A percentile compares a stretch with the other conserved stretches of the same genome.
Evolutionary conservation across 1,140 invertebrate species (phyloP).

Genomic region (Camponotus vicinus): DNA sequence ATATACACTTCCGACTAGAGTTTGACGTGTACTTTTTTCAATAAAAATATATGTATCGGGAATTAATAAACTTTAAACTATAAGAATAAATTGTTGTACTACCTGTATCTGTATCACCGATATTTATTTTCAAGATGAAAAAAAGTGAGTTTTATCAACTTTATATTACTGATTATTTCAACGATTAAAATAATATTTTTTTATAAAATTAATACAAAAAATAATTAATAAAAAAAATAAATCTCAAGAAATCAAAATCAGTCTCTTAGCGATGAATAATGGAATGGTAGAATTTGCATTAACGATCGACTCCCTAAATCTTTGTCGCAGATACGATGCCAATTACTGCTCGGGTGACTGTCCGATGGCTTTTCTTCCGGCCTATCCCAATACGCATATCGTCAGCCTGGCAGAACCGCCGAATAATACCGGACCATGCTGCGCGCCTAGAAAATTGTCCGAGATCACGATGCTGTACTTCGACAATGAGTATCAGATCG

Average conservation of each 20-base stretch:
- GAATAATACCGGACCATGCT: conserved; percentile 94
- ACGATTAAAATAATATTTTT: no score
- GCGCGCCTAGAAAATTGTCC: conserved; percentile 95
- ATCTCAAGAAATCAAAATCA: no score
- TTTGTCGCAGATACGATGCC: conserved; percentile 92
- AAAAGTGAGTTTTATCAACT: not conserved
- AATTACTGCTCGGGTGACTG: conserved; percentile 99
- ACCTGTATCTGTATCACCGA: no score
- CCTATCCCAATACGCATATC: conserved; percentile 97
- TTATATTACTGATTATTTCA: no score
- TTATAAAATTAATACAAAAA: no score
- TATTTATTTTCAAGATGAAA: no score
- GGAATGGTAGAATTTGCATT: not conserved
- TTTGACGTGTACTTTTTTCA: not conserved
- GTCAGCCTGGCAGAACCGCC: conserved; percentile 90
- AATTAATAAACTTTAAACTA: not conserved
- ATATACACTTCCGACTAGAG: not conserved
- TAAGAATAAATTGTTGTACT: no score
- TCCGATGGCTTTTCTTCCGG: conserved; percentile 94
- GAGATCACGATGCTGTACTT: conserved; percentile 97
- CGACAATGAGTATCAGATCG: conserved; percentile 95
- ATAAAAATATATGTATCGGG: not conserved
- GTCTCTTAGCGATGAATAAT: no score
- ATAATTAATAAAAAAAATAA: no score
- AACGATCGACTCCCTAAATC: conserved; percentile 28